Conservation (phyloP, 2,797 vertebrate genomes). For the Echiichthys vipera region DNA sequence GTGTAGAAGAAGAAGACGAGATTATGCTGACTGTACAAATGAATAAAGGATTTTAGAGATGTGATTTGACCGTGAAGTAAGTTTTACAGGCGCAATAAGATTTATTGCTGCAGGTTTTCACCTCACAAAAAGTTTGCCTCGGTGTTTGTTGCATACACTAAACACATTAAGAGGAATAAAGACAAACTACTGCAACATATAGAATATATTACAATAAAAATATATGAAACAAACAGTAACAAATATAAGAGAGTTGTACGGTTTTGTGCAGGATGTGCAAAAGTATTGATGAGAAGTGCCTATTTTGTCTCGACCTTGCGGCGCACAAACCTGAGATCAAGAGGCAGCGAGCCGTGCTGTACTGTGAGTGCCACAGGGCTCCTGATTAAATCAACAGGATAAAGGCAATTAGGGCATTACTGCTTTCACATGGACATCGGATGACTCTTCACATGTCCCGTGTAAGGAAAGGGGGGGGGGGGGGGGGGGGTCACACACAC, state of each 20-base stretch:
- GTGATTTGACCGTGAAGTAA: constrained; percentile 32
- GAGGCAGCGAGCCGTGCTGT: constrained; percentile 42
- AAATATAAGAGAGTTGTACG: too few relatives aligned
- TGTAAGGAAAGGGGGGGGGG: background rate
- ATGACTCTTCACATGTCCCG: constrained; percentile 74
- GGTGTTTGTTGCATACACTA: too few relatives aligned
- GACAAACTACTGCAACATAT: too few relatives aligned
- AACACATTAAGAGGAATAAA: too few relatives aligned
- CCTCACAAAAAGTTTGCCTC: too few relatives aligned
- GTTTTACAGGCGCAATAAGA: too few relatives aligned
- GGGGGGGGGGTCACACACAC: background rate
- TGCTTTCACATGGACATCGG: constrained; percentile 79
- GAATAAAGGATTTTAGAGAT: constrained; percentile 81
- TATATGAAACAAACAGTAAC: too few relatives aligned
- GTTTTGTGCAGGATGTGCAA: too few relatives aligned
- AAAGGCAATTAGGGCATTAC: constrained; percentile 80
- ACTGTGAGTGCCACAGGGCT: constrained; percentile 60
- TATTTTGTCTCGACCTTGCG: constrained; percentile 66
- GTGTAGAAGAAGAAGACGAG: constrained; percentile 60
- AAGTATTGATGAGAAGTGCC: too few relatives aligned
- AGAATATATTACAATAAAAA: too few relatives aligned
- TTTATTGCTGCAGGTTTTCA: too few relatives aligned
- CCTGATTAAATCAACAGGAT: constrained; percentile 82
- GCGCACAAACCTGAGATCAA: constrained; percentile 56
- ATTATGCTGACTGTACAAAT: constrained; percentile 51